These are phyloP conservation scores for Donacobius atricapilla DNA, from an alignment of 2,113 vertebrate genomes.

Conservation along the genomic window DNA sequence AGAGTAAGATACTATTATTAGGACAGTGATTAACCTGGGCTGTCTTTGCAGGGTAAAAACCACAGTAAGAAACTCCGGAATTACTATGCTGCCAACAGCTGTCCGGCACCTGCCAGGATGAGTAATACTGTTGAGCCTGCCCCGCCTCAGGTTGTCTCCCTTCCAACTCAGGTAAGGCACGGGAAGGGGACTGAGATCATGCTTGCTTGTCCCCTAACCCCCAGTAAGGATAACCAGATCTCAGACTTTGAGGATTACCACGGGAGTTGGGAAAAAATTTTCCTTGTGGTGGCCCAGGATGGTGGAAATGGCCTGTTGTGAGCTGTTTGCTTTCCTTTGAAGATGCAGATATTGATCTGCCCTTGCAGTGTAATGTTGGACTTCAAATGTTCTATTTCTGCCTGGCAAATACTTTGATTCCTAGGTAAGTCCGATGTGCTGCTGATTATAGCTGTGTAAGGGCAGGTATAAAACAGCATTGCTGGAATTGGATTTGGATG, in stretches of 20 bases:
- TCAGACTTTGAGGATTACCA: not conserved
- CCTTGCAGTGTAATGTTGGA: not conserved
- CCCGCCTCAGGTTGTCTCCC: conserved; percentile 76
- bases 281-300: not conserved
- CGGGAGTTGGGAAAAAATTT: not conserved
- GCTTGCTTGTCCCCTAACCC: not conserved
- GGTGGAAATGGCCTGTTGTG: not conserved
- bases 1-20: not conserved
- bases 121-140: conserved; percentile 79
- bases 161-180: conserved; percentile 82
- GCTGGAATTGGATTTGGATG: not conserved
- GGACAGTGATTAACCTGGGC: not conserved
- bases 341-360: conserved; percentile 8
- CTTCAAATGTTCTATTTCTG: conserved; percentile 23
- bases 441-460: not conserved
- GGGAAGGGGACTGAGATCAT: not conserved
- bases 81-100: conserved; percentile 94
- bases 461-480: not conserved
- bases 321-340: conserved; percentile 6
- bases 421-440: not conserved
- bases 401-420: conserved; percentile 2
- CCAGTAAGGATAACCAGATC: not conserved
- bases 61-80: conserved; percentile 97
- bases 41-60: conserved; percentile 90
- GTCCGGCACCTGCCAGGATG: conserved; percentile 87